Evolutionary conservation across 2,888 invertebrate species (phyloP).

Genomic region (Melanostoma scalare): DNA sequence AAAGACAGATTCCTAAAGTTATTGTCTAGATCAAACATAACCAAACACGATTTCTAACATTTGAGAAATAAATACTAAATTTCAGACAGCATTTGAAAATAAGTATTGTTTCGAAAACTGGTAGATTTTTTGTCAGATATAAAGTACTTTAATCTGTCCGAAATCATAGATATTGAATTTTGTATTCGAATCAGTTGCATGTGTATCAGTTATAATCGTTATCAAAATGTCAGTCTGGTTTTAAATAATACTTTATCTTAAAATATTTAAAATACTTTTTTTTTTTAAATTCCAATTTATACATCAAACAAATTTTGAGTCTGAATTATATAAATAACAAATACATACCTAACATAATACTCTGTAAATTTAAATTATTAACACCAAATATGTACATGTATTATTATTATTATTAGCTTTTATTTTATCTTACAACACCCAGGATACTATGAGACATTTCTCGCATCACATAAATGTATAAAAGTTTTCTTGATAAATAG

Average conservation of each 20-base stretch:
- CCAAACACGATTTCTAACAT: too few relatives aligned
- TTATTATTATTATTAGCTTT: constrained; percentile 1
- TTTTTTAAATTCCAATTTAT: constrained; percentile 17
- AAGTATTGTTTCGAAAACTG: too few relatives aligned
- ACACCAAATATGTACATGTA: constrained; percentile 37
- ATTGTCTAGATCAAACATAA: constrained; percentile 9
- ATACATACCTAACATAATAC: not conserved
- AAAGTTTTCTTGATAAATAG: constrained; percentile 23
- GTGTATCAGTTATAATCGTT: constrained; percentile 45
- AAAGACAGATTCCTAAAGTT: constrained; percentile 3
- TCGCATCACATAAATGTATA: constrained; percentile 41
- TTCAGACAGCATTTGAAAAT: too few relatives aligned
- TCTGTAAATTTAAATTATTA: constrained; percentile 19
- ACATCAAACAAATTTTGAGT: not conserved
- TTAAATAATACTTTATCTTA: constrained; percentile 44
- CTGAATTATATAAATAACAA: constrained; percentile 18
- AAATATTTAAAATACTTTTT: constrained; percentile 26
- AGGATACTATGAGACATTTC: constrained; percentile 34
- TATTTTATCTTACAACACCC: constrained; percentile 31
- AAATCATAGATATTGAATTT: constrained; percentile 10
- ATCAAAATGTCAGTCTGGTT: constrained; percentile 61
- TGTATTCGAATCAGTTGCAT: constrained; percentile 36
- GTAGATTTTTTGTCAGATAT: too few relatives aligned
- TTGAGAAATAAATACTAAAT: too few relatives aligned
- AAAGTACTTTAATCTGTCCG: not conserved